Conservation (phyloP, 2,888 invertebrate genomes). For the Phengaris alcon region DNA sequence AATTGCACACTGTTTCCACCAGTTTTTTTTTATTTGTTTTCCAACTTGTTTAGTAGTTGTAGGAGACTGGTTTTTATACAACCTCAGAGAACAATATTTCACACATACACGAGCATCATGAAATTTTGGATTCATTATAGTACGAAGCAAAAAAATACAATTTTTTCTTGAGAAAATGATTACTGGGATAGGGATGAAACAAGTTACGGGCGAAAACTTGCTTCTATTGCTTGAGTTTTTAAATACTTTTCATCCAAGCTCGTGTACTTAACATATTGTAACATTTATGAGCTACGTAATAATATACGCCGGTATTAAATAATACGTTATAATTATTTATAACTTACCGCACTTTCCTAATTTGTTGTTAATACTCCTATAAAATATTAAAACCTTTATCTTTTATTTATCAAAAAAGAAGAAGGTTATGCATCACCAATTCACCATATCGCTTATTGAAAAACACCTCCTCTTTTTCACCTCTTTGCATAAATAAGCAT, state of each 20-base stretch:
- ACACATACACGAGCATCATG: no score
- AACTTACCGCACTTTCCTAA: neutral
- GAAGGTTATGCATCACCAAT: no score
- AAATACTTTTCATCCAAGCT: neutral
- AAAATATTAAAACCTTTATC: conserved; percentile 6
- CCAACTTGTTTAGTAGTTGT: no score
- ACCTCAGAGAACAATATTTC: no score
- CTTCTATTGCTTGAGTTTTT: neutral
- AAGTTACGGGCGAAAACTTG: neutral
- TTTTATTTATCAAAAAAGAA: neutral
- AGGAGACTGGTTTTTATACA: no score
- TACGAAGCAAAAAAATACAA: no score
- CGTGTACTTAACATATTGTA: neutral
- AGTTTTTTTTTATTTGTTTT: no score
- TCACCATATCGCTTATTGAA: no score
- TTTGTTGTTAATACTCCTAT: neutral
- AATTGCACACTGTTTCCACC: neutral
- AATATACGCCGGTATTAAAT: no score
- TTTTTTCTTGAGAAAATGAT: neutral
- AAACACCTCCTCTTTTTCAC: no score
- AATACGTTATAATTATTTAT: neutral
- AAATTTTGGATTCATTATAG: neutral
- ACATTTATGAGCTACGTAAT: neutral
- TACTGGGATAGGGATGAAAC: neutral
- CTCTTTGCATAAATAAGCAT: no score